Evolutionary conservation across 2,797 vertebrate genomes (phyloP), one percentile per base, ranked within the genome.

Genomic region (Coendou prehensilis): DNA sequence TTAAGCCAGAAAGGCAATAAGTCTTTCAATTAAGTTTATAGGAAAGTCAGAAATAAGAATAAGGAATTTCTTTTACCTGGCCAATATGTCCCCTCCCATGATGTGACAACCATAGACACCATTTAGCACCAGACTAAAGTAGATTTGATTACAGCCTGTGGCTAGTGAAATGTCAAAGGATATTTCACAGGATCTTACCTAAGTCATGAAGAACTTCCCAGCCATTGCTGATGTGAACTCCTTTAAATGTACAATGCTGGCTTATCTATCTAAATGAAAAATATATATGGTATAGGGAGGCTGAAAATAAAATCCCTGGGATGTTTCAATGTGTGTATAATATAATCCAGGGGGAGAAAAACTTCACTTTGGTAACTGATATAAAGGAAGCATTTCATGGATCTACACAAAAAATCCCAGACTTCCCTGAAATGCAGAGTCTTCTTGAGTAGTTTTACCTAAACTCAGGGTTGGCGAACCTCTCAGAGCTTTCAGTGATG

Each of bases 21-120:
- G 22, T 37, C 50, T 37, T 92, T 88, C 59, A 92, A 59, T 52
- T 76, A 94, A 57, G 57, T 50, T 71, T 61, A 61, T 52, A 67
- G 22, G 6, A 41, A 94, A 79, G 23, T 75, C 76, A 89, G n/a
- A 90, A 95, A 94, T 82, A 81, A 96, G 64, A 95, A 26, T 76
- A 82, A 92, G 23, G 15, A 14, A 6, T 54, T 94, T 90, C 52
- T 37, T 92, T 63, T 87, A 37, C 75, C 88, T 76, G 13, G 11
- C 23, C 73, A 75, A 37, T n/a, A 89, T 33, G 26, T 67, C 61
- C 7, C 47, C 15, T n/a, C 63, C 18, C 30, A 76, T 54, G 22
- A n/a, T 84, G 5, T 59, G 45, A 91, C 33, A 78, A 91, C 15
- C 67, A 78, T 14, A 83, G n/a, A 57, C 37, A 67, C 41, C 63